phyloP scores from a whole-genome alignment of 2,888 invertebrate genomes.

The Nomada fucata region DNA sequence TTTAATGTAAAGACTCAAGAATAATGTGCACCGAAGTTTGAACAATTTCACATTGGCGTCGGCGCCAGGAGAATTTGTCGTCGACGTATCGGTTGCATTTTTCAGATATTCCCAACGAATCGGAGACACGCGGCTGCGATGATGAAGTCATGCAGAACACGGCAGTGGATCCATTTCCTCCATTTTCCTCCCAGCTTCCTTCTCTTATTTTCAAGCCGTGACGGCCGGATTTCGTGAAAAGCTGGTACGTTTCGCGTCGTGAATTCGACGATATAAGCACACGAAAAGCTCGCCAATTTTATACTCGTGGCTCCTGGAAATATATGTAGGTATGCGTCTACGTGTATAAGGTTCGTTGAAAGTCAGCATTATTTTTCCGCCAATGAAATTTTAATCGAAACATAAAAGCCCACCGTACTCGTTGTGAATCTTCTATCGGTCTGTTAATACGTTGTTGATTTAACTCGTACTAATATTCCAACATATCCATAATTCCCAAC shows the following conservation, averaged over 20 bases:
- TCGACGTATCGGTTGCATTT: not conserved
- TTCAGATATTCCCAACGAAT: conserved; percentile 12
- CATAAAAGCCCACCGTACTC: not conserved
- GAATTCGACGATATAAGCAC: conserved; percentile 32
- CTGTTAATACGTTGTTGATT: not conserved
- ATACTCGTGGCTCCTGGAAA: not conserved
- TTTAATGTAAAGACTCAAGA: too few relatives aligned
- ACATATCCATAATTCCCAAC: too few relatives aligned
- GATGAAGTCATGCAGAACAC: conserved; percentile 53
- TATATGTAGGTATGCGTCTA: not conserved
- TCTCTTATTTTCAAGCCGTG: conserved; percentile 23
- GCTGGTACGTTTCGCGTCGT: conserved; percentile 25
- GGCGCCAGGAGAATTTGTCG: conserved; percentile 16
- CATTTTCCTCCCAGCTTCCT: conserved; percentile 25
- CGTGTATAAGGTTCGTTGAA: conserved; percentile 35
- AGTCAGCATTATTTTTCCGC: not conserved
- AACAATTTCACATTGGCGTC: conserved; percentile 18
- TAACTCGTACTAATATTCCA: not conserved
- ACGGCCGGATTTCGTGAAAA: conserved; percentile 39
- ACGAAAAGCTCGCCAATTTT: conserved; percentile 43
- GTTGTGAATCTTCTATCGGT: not conserved
- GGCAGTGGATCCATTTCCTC: conserved; percentile 38
- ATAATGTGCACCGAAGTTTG: conserved; percentile 3
- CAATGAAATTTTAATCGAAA: conserved; percentile 28
- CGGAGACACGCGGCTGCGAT: conserved; percentile 18